A percentile compares a stretch with the other conserved stretches of the same genome.
These are phyloP conservation scores for Orientallactaga bullata DNA, from an alignment of 2,113 vertebrate species.

Conservation along the genomic window DNA sequence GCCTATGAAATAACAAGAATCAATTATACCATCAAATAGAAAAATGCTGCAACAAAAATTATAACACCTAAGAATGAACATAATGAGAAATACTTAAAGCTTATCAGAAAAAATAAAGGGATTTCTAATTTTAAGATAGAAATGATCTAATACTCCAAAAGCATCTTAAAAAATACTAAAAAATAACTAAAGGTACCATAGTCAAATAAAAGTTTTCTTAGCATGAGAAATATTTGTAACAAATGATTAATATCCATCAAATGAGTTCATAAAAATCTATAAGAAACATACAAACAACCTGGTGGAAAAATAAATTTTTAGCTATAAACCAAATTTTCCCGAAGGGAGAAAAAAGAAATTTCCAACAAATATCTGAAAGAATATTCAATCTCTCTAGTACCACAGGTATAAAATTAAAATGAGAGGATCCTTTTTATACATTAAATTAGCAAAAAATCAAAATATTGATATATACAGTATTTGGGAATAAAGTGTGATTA, in stretches of 20 bases:
- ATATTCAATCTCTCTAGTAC: not conserved
- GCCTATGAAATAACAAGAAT: not conserved
- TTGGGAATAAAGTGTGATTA: not conserved
- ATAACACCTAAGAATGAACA: not conserved
- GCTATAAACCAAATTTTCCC: not conserved
- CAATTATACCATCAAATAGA: not conserved
- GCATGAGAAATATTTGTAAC: constrained; percentile 34
- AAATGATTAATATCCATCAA: constrained; percentile 29
- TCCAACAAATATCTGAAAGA: constrained; percentile 42
- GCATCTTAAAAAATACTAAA: not conserved
- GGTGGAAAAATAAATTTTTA: not conserved
- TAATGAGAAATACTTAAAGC: not conserved
- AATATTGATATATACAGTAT: not conserved
- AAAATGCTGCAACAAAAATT: constrained; percentile 24
- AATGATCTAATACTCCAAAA: not conserved
- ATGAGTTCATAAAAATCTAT: constrained; percentile 18
- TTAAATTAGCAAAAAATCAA: not conserved
- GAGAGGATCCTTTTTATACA: not conserved
- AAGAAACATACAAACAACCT: not conserved
- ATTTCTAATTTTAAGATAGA: constrained; percentile 53
- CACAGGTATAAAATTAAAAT: constrained; percentile 43
- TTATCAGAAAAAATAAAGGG: not conserved
- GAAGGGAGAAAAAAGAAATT: constrained; percentile 27
- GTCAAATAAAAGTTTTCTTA: constrained; percentile 29
- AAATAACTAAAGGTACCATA: not conserved